Percentiles rank a stretch among this genome's conserved stretches.
Evolutionary conservation across 1,140 invertebrate species (phyloP).

Genomic region (Parapsyche elsis): DNA sequence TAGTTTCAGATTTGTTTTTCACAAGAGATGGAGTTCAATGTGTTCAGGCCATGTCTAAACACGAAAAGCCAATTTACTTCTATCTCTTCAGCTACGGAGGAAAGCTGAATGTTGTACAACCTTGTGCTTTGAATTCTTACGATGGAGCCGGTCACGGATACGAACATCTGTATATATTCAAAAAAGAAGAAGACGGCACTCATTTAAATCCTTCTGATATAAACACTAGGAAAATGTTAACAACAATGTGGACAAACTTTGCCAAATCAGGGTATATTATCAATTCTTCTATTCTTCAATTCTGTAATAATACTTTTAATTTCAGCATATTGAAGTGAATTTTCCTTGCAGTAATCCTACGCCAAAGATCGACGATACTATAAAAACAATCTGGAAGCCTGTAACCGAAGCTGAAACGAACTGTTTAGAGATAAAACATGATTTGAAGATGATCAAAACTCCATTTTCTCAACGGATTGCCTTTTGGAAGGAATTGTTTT

Average conservation of each 20-base stretch:
- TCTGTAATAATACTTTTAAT: too few relatives aligned
- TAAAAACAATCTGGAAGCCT: not conserved
- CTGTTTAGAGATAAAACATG: not conserved
- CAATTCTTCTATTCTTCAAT: slow-evolving; percentile 3
- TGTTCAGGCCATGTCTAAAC: not conserved
- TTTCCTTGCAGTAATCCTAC: slow-evolving; percentile 16
- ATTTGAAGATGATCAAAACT: slow-evolving; percentile 9
- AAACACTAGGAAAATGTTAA: slow-evolving; percentile 33
- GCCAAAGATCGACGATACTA: not conserved
- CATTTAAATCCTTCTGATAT: slow-evolving; percentile 9
- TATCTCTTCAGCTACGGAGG: not conserved
- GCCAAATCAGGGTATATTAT: slow-evolving; percentile 49
- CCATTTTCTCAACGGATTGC: not conserved
- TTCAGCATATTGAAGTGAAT: too few relatives aligned
- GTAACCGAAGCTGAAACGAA: not conserved
- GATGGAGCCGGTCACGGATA: slow-evolving; percentile 42
- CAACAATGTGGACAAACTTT: slow-evolving; percentile 52
- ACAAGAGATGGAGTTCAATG: not conserved
- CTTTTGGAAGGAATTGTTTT: slow-evolving; percentile 22
- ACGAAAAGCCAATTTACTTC: not conserved
- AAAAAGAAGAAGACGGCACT: not conserved
- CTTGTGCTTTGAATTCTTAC: not conserved
- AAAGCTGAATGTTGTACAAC: not conserved
- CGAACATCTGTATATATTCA: slow-evolving; percentile 46
- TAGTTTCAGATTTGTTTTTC: not conserved